Base-by-base conservation (phyloP, 2,113 vertebrate genomes). In the Cercopithecus mona region DNA sequence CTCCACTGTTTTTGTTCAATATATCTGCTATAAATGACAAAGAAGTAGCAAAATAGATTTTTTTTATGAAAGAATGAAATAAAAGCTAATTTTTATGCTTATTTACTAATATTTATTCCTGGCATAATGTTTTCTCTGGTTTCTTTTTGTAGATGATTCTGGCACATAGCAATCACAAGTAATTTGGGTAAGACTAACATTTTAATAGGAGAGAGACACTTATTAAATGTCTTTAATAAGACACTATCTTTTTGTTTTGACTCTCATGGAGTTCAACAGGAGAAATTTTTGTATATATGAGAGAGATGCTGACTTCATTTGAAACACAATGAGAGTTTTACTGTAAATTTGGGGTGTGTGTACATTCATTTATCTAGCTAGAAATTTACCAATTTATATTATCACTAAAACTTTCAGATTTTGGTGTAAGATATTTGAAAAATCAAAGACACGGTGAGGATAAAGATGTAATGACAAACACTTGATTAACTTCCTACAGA, bases 131-230 rank as follows among this genome's bases (percentile, higher is more conserved):
- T 97, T 93, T 82, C 13, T 76, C 57, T 88, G 38, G 27, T 91
- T 84, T 87, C 35, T 95, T 84, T 97, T 75, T 8, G n/a, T 68
- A 97, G 91, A 23, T 10, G 1, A 93, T 94, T 78, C 57, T 98
- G 88, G 88, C 35, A 78, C 27, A 57, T 3, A 91, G 64, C 72
- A 96, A 11, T 50, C 95, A 73, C 50, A 72, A 88, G 79, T 66
- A 96, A 90, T 97, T 97, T 97, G 96, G 27, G 43, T 94, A 98
- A 97, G 98, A 97, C 94, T 38, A 72, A 94, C 52, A 57, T 64
- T 64, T 64, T 64, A 32, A 30, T 32, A 61, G 27, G 61, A 64
- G 27, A 64, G 5, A 64, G 61, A 64, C 61, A 64, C 30, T 32
- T 64, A 13, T 32, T 64, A 14, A 64, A 64, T 64, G 27, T 64